phyloP scores from a whole-genome alignment of 2,888 invertebrate species.

The Coremacera marginata region DNA sequence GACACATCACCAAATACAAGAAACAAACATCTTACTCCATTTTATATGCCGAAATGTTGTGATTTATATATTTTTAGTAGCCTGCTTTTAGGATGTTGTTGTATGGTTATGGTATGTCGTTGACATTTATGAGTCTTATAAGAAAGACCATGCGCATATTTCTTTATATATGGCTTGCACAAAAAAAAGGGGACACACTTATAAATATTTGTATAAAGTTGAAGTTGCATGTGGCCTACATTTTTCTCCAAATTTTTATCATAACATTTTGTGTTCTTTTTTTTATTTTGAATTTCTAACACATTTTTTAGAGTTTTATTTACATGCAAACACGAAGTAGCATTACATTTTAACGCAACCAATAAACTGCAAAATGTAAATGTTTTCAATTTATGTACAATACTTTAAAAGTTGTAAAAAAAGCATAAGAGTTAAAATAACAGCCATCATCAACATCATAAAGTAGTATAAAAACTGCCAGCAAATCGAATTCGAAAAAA shows the following conservation, averaged over 20 bases:
- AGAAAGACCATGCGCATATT: background rate
- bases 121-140: background rate
- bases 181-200: background rate
- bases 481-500: constrained; percentile 27
- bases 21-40: background rate
- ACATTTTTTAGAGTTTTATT: background rate
- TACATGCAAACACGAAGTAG: background rate
- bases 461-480: background rate
- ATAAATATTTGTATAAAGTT: too few species aligned
- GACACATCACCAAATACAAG: background rate
- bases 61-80: background rate
- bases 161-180: background rate
- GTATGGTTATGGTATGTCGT: background rate
- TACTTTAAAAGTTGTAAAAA: background rate
- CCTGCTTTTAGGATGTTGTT: background rate
- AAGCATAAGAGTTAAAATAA: background rate
- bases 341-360: background rate
- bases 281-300: background rate
- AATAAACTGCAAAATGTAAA: background rate
- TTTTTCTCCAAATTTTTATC: too few species aligned
- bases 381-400: background rate
- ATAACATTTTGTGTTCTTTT: too few species aligned
- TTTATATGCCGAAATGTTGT: background rate
- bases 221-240: background rate
- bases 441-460: background rate